Conservation (phyloP, 2,113 vertebrate species). For the Polypterus bichir region DNA sequence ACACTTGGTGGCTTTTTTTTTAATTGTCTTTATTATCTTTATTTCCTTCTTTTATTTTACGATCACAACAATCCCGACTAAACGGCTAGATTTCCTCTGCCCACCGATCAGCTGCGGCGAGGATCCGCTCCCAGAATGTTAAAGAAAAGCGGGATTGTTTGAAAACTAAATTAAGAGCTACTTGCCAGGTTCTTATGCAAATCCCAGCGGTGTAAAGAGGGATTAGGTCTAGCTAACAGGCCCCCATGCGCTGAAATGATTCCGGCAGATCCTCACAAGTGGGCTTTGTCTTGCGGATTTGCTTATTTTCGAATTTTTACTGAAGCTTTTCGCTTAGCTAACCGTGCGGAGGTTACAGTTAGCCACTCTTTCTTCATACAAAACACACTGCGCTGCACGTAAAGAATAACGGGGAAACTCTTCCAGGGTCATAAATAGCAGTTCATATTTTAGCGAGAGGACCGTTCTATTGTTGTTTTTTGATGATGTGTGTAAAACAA, state of each 20-base stretch:
- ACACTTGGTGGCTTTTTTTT: too few relatives aligned
- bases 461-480: conserved; percentile 12
- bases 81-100: not conserved
- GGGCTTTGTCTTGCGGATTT: conserved; percentile 37
- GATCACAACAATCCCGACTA: not conserved
- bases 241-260: conserved; percentile 38
- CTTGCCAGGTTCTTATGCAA: conserved; percentile 34
- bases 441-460: not conserved
- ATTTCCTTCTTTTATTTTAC: too few relatives aligned
- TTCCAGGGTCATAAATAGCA: conserved; percentile 14
- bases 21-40: too few relatives aligned
- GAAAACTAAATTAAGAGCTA: conserved; percentile 37
- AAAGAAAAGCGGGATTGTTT: conserved; percentile 8
- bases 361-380: too few relatives aligned
- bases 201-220: conserved; percentile 34
- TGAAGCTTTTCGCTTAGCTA: too few relatives aligned
- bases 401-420: too few relatives aligned
- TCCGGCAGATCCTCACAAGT: conserved; percentile 31
- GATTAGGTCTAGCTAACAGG: conserved; percentile 41
- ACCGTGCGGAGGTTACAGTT: too few relatives aligned
- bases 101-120: not conserved
- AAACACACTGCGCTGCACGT: too few relatives aligned
- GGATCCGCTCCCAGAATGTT: not conserved
- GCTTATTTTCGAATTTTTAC: conserved; percentile 28
- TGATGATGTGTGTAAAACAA: not conserved